Percentiles rank a stretch among this genome's conserved stretches.
phyloP scores from a whole-genome alignment of 2,113 vertebrate genomes.

The Nerophis lumbriciformis region DNA sequence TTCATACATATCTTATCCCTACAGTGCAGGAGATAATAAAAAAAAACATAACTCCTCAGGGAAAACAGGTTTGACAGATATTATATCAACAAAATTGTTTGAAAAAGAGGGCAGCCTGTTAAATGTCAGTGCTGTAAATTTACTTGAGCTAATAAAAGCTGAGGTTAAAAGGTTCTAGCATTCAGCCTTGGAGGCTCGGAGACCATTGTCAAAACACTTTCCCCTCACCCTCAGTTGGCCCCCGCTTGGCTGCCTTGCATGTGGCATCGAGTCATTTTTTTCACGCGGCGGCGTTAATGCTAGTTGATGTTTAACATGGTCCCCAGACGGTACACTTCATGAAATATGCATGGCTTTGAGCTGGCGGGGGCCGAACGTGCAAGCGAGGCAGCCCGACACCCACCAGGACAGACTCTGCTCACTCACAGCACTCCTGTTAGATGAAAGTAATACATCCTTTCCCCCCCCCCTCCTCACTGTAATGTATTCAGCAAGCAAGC shows the following conservation, averaged over 20 bases:
- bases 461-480: neutral
- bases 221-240: constrained; percentile 16
- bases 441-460: constrained; percentile 41
- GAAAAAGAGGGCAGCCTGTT: constrained; percentile 18
- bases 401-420: constrained; percentile 42
- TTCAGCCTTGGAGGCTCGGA: constrained; percentile 18
- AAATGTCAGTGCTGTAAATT: constrained; percentile 30
- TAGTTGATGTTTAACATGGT: constrained; percentile 60
- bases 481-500: constrained; percentile 29
- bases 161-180: constrained; percentile 20
- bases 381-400: constrained; percentile 47
- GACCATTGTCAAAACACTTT: constrained; percentile 24
- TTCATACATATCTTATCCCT: constrained; percentile 1
- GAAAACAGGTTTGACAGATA: constrained; percentile 7
- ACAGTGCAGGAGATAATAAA: neutral
- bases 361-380: constrained; percentile 41
- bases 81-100: constrained; percentile 21
- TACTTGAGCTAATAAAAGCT: constrained; percentile 28
- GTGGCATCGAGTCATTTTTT: constrained; percentile 47
- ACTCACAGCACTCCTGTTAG: constrained; percentile 21
- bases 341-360: constrained; percentile 62
- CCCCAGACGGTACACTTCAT: constrained; percentile 53
- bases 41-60: constrained; percentile 5
- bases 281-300: constrained; percentile 51
- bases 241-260: constrained; percentile 45